Evolutionary conservation across 2,888 invertebrate species (phyloP).

Genomic region (Drosophila prostipennis): DNA sequence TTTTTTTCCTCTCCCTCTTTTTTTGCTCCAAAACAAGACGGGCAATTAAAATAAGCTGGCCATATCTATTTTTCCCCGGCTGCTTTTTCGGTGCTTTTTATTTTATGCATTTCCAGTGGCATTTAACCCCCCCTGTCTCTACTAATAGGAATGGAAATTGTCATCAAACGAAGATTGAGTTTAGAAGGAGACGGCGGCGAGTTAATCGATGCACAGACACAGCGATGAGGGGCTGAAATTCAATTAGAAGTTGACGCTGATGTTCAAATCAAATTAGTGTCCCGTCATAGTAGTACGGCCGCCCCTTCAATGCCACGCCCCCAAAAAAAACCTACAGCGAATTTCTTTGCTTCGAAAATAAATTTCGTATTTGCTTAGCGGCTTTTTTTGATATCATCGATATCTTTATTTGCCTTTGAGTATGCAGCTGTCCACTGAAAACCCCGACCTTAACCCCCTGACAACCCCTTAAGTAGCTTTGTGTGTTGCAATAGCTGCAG

Average conservation of each 20-base stretch:
- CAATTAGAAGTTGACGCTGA: conserved; percentile 73
- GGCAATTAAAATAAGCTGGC: conserved; percentile 77
- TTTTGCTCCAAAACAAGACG: conserved; percentile 22
- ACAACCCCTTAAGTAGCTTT: conserved; percentile 54
- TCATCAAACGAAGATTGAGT: conserved; percentile 75
- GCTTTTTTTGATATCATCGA: neutral
- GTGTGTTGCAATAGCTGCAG: conserved; percentile 33
- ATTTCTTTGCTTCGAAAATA: neutral
- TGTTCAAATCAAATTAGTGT: conserved; percentile 68
- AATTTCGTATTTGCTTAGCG: conserved; percentile 13
- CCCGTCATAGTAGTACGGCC: conserved; percentile 12
- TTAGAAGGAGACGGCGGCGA: conserved; percentile 31
- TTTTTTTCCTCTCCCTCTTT: neutral
- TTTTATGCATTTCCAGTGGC: conserved; percentile 67
- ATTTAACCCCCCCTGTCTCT: conserved; percentile 49
- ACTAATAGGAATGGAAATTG: conserved; percentile 78
- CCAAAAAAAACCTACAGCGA: neutral
- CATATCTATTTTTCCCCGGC: conserved; percentile 37
- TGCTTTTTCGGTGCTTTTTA: conserved; percentile 49
- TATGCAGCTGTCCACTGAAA: neutral
- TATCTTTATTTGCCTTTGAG: neutral
- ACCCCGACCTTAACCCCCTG: neutral
- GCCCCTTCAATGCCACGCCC: neutral
- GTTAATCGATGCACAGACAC: conserved; percentile 44
- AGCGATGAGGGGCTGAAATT: conserved; percentile 56